These are phyloP conservation scores for Megalops cyprinoides DNA, from an alignment of 2,797 vertebrate species.

Conservation along the genomic window DNA sequence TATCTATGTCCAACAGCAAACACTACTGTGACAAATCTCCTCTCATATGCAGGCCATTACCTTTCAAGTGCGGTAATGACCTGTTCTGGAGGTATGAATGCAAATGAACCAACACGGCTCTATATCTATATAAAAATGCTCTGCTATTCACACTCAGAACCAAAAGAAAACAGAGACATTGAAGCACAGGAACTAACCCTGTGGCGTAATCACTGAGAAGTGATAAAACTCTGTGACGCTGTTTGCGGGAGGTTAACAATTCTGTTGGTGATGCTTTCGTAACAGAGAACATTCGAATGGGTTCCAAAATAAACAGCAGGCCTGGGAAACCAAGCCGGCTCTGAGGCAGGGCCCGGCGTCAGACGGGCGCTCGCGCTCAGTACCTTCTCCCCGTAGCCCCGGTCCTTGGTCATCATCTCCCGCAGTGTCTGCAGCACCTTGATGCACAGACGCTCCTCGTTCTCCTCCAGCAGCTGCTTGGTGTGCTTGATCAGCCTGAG, in stretches of 20 bases:
- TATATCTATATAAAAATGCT: too few relatives aligned
- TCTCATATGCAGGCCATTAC: not conserved
- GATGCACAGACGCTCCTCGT: slow-evolving; percentile 96
- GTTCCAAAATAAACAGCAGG: not conserved
- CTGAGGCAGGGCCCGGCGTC: not conserved
- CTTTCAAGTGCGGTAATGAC: not conserved
- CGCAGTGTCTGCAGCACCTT: slow-evolving; percentile 96
- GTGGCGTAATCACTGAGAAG: not conserved
- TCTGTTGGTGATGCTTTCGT: not conserved
- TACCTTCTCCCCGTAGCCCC: slow-evolving; percentile 98
- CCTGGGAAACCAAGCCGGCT: not conserved
- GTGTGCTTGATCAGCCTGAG: slow-evolving; percentile 96
- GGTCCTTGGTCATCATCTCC: slow-evolving; percentile 99
- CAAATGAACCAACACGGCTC: too few relatives aligned
- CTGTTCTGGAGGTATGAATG: not conserved
- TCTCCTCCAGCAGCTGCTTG: slow-evolving; percentile 95
- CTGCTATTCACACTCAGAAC: too few relatives aligned
- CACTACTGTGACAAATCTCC: not conserved
- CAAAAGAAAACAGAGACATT: too few relatives aligned
- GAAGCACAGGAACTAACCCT: not conserved
- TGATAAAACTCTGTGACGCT: not conserved
- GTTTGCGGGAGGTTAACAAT: not conserved
- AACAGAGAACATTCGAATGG: not conserved
- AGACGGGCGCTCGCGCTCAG: not conserved
- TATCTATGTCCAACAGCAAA: not conserved